Evolutionary conservation across 2,888 invertebrate species (phyloP).

Genomic region (Poecilus cupreus): DNA sequence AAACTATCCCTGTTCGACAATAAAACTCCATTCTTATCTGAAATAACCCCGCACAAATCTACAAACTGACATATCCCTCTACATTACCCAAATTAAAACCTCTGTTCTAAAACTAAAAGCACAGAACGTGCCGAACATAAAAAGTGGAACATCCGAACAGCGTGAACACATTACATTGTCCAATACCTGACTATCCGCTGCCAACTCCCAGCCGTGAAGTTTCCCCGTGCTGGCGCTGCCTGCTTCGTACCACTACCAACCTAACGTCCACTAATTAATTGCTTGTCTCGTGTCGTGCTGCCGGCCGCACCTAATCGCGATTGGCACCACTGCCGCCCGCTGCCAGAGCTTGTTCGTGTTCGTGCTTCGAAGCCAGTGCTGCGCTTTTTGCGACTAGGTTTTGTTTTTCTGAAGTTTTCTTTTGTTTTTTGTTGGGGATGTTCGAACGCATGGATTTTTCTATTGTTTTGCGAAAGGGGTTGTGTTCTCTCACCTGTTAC

Average conservation of each 20-base stretch:
- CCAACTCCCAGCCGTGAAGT: neutral
- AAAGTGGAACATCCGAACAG: too few relatives aligned
- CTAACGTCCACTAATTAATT: slow-evolving; percentile 34
- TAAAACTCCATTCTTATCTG: too few relatives aligned
- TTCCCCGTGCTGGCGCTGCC: too few relatives aligned
- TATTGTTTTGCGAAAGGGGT: neutral
- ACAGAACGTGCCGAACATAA: too few relatives aligned
- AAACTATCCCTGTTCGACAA: too few relatives aligned
- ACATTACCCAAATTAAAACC: too few relatives aligned
- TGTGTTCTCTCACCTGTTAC: slow-evolving; percentile 18
- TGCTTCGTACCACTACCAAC: neutral
- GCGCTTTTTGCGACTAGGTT: neutral
- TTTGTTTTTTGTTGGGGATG: neutral
- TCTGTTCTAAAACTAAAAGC: too few relatives aligned
- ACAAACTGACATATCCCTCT: too few relatives aligned
- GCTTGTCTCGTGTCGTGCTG: slow-evolving; percentile 39
- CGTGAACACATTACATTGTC: too few relatives aligned
- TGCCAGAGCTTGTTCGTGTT: neutral
- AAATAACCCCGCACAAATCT: too few relatives aligned
- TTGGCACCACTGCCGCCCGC: slow-evolving; percentile 20
- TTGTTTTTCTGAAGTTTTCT: slow-evolving; percentile 4
- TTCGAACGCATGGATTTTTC: slow-evolving; percentile 9
- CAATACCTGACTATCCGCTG: too few relatives aligned
- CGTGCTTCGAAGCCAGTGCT: neutral
- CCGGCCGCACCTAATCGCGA: slow-evolving; percentile 37